These are phyloP conservation scores for Pseudomyrmex pallidus DNA, from an alignment of 1,140 invertebrate species.

Conservation along the genomic window DNA sequence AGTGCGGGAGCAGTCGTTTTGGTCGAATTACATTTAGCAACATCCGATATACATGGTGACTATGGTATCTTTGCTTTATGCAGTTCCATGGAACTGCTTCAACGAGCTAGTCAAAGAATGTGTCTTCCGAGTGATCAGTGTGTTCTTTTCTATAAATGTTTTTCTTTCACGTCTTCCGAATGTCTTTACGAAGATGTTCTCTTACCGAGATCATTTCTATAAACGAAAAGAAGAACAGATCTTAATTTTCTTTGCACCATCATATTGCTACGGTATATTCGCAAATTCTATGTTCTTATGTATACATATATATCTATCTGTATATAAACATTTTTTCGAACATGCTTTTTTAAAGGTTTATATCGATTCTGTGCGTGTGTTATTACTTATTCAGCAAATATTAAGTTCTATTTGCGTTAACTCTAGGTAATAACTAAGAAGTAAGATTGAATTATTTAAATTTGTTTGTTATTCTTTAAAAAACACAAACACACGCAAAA, in stretches of 20 bases:
- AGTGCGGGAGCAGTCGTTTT: no score
- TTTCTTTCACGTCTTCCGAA: neutral
- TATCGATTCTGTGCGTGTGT: no score
- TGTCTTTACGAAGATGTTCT: neutral
- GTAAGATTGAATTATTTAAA: no score
- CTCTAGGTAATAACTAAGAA: no score
- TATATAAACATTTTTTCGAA: no score
- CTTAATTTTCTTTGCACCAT: neutral
- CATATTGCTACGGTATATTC: neutral
- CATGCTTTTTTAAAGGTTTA: no score
- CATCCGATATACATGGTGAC: neutral
- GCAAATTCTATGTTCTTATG: neutral
- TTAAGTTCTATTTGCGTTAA: no score
- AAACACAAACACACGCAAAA: no score
- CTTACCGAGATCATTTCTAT: no score
- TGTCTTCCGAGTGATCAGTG: slow-evolving; percentile 2
- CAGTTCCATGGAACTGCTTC: neutral
- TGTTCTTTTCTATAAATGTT: neutral
- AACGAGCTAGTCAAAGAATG: neutral
- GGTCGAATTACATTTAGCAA: no score
- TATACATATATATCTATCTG: neutral
- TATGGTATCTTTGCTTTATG: neutral
- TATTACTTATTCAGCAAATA: no score
- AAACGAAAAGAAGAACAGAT: neutral
- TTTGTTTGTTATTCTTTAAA: no score